Percentiles rank a stretch among this genome's conserved stretches.
phyloP scores from a whole-genome alignment of 2,797 vertebrate species.

The Sciurus vulgaris region DNA sequence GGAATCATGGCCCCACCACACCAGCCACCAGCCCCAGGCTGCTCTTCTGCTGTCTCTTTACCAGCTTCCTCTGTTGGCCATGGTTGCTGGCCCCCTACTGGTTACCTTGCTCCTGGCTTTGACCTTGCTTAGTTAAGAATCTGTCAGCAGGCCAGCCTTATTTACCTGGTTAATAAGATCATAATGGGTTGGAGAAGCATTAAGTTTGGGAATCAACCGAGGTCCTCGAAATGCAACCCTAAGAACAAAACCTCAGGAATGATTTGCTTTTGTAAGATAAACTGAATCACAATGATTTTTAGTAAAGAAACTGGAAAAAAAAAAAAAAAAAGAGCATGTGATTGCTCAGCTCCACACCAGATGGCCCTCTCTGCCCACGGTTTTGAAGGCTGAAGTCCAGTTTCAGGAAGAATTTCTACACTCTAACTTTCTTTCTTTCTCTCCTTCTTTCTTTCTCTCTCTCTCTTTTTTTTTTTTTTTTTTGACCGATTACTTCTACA shows the following conservation, averaged over 20 bases:
- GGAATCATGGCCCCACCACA: too few species aligned
- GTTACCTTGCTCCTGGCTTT: not conserved
- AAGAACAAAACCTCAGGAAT: not conserved
- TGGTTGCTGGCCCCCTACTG: not conserved
- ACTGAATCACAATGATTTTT: not conserved
- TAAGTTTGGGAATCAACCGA: not conserved
- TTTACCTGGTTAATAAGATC: not conserved
- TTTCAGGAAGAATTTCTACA: not conserved
- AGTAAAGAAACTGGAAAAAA: not conserved
- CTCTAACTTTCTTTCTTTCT: not conserved
- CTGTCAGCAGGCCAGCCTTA: not conserved
- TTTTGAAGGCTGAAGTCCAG: not conserved
- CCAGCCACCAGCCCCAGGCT: not conserved
- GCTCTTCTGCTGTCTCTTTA: not conserved
- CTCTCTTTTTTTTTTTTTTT: too few species aligned
- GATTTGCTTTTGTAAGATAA: conserved; percentile 9
- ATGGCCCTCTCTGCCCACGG: conserved; percentile 39
- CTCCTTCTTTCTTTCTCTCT: not conserved
- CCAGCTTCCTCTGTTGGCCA: not conserved
- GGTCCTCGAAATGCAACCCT: not conserved
- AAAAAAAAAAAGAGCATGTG: not conserved
- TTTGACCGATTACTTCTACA: not conserved
- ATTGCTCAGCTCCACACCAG: conserved; percentile 67
- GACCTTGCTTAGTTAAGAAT: not conserved
- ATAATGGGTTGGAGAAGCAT: not conserved